Conservation (phyloP, 2,888 invertebrate species). For the Volucella zonaria region DNA sequence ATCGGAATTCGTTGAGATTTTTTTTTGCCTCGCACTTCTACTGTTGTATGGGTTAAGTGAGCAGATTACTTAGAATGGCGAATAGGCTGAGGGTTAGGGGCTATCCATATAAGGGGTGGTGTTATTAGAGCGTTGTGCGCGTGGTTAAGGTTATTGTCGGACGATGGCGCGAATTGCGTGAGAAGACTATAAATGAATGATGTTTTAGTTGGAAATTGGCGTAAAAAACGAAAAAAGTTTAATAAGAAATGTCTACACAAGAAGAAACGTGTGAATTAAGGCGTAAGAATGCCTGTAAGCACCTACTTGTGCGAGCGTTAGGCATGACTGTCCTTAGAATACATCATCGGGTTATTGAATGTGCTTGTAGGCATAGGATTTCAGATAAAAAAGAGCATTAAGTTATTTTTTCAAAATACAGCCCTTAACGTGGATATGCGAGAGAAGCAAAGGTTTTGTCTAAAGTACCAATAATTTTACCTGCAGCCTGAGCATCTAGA, state of each 20-base stretch:
- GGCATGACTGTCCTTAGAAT: too few relatives aligned
- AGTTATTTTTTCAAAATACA: too few relatives aligned
- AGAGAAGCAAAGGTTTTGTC: too few relatives aligned
- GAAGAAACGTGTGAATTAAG: not conserved
- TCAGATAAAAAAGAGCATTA: too few relatives aligned
- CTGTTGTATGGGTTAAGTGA: slow-evolving; percentile 50
- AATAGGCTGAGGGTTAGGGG: slow-evolving; percentile 25
- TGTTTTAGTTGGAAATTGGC: slow-evolving; percentile 35
- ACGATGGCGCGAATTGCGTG: slow-evolving; percentile 54
- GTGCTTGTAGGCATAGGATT: too few relatives aligned
- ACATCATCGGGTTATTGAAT: too few relatives aligned
- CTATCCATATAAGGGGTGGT: slow-evolving; percentile 54
- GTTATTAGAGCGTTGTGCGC: slow-evolving; percentile 32
- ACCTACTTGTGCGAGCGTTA: too few relatives aligned
- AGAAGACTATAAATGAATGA: slow-evolving; percentile 52
- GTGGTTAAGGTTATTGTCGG: slow-evolving; percentile 31
- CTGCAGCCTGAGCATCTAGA: too few relatives aligned
- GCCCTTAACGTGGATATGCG: too few relatives aligned
- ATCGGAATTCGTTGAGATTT: slow-evolving; percentile 35
- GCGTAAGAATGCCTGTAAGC: too few relatives aligned
- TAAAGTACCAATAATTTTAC: too few relatives aligned
- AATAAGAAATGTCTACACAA: slow-evolving; percentile 28
- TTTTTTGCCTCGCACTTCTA: not conserved
- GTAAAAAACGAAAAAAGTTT: slow-evolving; percentile 39
- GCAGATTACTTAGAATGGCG: slow-evolving; percentile 47